A percentile compares a stretch with the other conserved stretches of the same genome.
These are phyloP conservation scores for Dryocosmus kuriphilus DNA, from an alignment of 2,888 invertebrate genomes.

Conservation along the genomic window DNA sequence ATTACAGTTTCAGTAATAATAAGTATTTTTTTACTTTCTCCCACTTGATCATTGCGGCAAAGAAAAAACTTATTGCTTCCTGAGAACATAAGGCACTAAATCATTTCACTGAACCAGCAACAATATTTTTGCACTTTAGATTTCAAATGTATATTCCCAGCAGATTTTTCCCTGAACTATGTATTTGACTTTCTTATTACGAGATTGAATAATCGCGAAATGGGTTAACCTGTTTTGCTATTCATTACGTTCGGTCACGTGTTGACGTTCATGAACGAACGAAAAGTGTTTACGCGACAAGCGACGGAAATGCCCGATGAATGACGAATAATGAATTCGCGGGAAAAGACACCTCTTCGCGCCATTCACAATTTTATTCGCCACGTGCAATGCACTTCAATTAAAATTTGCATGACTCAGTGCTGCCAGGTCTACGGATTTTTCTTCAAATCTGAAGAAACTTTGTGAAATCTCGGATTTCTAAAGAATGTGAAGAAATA, in stretches of 20 bases:
- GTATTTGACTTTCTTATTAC: neutral
- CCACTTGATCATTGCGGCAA: neutral
- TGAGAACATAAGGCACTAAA: neutral
- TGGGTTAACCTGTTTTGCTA: neutral
- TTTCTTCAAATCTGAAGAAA: no score
- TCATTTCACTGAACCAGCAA: neutral
- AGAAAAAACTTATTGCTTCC: neutral
- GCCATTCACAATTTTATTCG: neutral
- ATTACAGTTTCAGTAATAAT: neutral
- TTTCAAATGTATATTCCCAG: neutral
- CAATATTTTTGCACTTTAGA: neutral
- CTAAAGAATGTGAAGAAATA: no score
- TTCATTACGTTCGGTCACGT: neutral
- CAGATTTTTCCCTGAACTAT: neutral
- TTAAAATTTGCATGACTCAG: neutral
- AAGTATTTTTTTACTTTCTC: neutral
- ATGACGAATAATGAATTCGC: neutral
- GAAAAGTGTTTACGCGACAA: neutral
- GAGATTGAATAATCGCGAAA: neutral
- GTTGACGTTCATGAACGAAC: neutral
- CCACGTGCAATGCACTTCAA: neutral
- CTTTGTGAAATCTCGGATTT: no score
- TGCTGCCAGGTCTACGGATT: no score
- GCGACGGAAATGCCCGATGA: constrained; percentile 1
- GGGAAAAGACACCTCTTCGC: neutral